Percentiles rank a stretch among this genome's conserved stretches.
Evolutionary conservation across 2,113 vertebrate species (phyloP).

Genomic region (Ia io): DNA sequence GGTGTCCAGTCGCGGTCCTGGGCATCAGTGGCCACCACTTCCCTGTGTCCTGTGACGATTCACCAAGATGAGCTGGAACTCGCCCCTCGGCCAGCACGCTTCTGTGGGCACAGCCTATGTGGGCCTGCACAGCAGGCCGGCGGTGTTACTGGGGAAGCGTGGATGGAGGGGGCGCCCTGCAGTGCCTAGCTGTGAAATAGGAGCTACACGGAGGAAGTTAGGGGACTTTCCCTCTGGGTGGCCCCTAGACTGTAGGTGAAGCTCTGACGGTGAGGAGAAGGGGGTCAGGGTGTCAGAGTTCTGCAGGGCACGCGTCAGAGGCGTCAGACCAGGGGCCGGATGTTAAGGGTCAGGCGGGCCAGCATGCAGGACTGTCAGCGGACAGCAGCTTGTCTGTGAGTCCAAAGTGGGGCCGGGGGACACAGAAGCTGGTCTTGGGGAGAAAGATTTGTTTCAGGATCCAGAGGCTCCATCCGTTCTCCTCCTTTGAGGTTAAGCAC

Average conservation of each 20-base stretch:
- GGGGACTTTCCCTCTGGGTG: too few species aligned
- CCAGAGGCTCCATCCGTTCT: background rate
- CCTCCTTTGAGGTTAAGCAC: background rate
- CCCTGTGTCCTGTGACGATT: too few species aligned
- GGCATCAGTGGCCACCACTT: background rate
- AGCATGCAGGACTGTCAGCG: too few species aligned
- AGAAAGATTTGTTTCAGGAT: background rate
- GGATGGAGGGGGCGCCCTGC: too few species aligned
- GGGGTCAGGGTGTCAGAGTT: background rate
- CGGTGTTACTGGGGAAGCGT: too few species aligned
- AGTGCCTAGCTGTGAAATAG: background rate
- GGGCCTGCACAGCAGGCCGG: too few species aligned
- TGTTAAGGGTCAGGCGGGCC: too few species aligned
- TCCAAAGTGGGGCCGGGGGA: background rate
- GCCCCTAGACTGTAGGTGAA: background rate
- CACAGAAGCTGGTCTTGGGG: background rate
- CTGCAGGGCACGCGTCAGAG: too few species aligned
- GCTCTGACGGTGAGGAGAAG: background rate
- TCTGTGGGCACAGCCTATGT: background rate
- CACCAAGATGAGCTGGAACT: background rate
- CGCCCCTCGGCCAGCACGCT: background rate
- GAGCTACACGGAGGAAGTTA: background rate
- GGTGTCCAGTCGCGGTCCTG: too few species aligned
- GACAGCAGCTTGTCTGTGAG: too few species aligned
- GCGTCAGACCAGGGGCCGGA: background rate